phyloP scores from a whole-genome alignment of 1,140 invertebrate species.

The Drosophila truncata region DNA sequence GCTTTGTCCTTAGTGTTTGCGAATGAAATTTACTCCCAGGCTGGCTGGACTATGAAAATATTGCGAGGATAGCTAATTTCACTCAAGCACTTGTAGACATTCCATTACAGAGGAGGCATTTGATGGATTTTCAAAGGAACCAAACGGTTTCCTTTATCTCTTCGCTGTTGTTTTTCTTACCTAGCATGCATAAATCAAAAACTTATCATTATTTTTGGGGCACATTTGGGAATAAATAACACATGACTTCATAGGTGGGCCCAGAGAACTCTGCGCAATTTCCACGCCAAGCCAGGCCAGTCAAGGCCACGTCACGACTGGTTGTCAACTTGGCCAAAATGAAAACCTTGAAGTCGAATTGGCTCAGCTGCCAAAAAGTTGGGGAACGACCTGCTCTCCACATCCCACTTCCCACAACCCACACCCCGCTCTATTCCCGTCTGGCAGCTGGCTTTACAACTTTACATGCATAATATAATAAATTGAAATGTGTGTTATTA shows the following conservation, averaged over 20 bases:
- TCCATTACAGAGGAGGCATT: conserved; percentile 39
- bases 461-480: conserved; percentile 66
- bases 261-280: conserved; percentile 35
- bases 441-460: conserved; percentile 69
- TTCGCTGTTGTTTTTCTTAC: conserved; percentile 6
- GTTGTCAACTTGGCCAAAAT: conserved; percentile 32
- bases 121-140: conserved; percentile 20
- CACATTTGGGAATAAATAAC: conserved; percentile 47
- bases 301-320: conserved; percentile 1
- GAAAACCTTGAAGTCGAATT: conserved; percentile 64
- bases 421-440: conserved; percentile 11
- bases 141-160: background rate
- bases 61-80: conserved; percentile 35
- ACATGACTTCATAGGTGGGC: conserved; percentile 40
- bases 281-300: background rate
- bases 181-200: conserved; percentile 18
- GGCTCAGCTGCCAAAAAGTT: conserved; percentile 55
- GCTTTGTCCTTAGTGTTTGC: conserved; percentile 35
- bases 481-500: conserved; percentile 82
- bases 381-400: conserved; percentile 11
- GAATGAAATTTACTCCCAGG: conserved; percentile 44
- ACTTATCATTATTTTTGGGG: conserved; percentile 34
- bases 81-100: conserved; percentile 50
- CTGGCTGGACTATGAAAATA: conserved; percentile 56
- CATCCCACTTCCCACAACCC: background rate